Percentiles rank a stretch among this genome's conserved stretches.
These are phyloP conservation scores for Ptyas mucosa DNA, from an alignment of 2,113 vertebrate genomes.

Conservation along the genomic window DNA sequence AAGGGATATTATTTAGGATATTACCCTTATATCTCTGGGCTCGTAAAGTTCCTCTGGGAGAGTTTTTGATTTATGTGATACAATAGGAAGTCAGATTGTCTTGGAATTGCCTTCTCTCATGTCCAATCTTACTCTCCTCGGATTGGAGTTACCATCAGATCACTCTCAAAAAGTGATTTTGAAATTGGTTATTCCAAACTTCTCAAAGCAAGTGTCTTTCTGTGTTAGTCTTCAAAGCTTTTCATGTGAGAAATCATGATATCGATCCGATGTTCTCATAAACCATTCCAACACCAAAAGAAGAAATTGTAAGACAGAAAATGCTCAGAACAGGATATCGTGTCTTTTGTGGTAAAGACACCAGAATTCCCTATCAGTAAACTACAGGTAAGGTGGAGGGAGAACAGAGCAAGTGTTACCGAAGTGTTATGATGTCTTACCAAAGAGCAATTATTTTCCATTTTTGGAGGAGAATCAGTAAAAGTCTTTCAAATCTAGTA, in stretches of 20 bases:
- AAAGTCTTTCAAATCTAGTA: not conserved
- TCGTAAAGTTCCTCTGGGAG: conserved; percentile 29
- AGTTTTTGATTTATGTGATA: conserved; percentile 10
- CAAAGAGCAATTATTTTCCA: not conserved
- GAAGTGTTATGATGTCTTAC: not conserved
- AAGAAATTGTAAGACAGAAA: no score
- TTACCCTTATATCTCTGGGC: conserved; percentile 31
- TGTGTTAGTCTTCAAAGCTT: conserved; percentile 8
- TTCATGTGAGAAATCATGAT: not conserved
- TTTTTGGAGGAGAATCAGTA: not conserved
- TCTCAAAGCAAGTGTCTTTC: conserved; percentile 32
- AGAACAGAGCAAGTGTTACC: not conserved
- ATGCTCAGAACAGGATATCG: not conserved
- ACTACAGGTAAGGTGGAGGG: not conserved
- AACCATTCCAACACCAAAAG: not conserved
- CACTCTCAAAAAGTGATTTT: conserved; percentile 45
- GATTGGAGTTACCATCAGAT: conserved; percentile 41
- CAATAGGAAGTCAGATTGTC: conserved; percentile 41
- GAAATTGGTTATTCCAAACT: conserved; percentile 23
- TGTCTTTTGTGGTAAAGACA: not conserved
- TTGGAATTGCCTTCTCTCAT: conserved; percentile 26
- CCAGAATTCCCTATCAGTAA: not conserved
- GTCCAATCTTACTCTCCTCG: not conserved
- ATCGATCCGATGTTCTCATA: not conserved
- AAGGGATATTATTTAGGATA: conserved; percentile 44